phyloP scores from a whole-genome alignment of 2,113 vertebrate species.

The Lanius collurio region DNA sequence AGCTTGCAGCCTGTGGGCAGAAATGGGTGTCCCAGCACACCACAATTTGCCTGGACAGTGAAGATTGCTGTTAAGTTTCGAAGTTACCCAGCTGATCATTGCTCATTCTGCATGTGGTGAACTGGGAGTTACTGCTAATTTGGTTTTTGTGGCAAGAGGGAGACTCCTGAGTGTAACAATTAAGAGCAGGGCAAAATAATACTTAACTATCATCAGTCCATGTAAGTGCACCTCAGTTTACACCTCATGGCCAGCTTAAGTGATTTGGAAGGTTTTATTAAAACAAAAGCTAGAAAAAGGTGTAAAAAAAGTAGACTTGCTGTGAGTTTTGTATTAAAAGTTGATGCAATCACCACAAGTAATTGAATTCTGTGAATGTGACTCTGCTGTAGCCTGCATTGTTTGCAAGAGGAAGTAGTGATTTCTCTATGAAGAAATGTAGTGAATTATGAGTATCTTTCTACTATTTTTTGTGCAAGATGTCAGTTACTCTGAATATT shows the following conservation, averaged over 20 bases:
- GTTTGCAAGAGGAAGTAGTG: not conserved
- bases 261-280: not conserved
- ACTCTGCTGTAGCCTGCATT: not conserved
- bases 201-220: not conserved
- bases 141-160: not conserved
- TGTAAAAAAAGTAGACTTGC: not conserved
- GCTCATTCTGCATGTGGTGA: not conserved
- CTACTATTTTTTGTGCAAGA: not conserved
- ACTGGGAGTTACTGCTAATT: not conserved
- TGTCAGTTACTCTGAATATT: not conserved
- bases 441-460: not conserved
- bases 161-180: not conserved
- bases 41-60: rapidly evolving
- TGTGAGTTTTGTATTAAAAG: not conserved
- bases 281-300: not conserved
- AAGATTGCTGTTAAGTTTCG: not conserved
- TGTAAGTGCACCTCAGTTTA: not conserved
- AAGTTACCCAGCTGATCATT: not conserved
- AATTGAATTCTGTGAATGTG: not conserved
- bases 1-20: not conserved
- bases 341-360: not conserved
- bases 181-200: not conserved
- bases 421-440: not conserved
- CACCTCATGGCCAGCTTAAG: not conserved
- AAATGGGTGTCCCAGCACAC: not conserved